These are phyloP conservation scores for Sarcophilus harrisii DNA, from an alignment of 2,797 vertebrate genomes.

Conservation along the genomic window DNA sequence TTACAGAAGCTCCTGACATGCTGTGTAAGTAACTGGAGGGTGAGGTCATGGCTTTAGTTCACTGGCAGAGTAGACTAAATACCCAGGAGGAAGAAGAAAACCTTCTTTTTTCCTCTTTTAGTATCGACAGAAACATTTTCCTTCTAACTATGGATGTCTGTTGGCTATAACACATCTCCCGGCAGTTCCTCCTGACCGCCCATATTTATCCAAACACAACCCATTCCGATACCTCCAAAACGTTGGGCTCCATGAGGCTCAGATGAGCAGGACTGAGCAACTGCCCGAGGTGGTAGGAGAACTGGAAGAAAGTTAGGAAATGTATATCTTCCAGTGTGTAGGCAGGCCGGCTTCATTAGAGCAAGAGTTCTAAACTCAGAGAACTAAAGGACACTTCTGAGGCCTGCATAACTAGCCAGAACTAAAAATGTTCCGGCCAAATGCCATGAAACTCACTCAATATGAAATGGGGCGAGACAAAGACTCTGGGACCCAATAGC, in stretches of 20 bases:
- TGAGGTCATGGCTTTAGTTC: neutral
- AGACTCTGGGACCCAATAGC: neutral
- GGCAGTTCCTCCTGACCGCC: constrained; percentile 13
- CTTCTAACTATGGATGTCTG: constrained; percentile 2
- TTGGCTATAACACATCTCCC: constrained; percentile 44
- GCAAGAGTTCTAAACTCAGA: neutral
- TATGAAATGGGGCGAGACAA: neutral
- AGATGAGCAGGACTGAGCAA: constrained; percentile 25
- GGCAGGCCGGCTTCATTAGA: neutral
- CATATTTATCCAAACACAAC: constrained; percentile 37
- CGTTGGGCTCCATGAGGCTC: neutral
- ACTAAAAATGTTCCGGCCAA: neutral
- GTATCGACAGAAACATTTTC: constrained; percentile 8
- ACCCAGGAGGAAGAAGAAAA: neutral
- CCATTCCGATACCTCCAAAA: neutral
- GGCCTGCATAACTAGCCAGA: neutral
- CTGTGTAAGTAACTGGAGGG: neutral
- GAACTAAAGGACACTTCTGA: neutral
- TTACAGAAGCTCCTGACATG: neutral
- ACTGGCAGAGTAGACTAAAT: neutral
- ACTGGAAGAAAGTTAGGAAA: neutral
- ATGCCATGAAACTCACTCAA: neutral
- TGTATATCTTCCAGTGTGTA: neutral
- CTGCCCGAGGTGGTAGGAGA: neutral
- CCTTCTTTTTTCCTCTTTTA: constrained; percentile 18